Conservation (phyloP, 2,797 vertebrate genomes). For the Caiman crocodilus region DNA sequence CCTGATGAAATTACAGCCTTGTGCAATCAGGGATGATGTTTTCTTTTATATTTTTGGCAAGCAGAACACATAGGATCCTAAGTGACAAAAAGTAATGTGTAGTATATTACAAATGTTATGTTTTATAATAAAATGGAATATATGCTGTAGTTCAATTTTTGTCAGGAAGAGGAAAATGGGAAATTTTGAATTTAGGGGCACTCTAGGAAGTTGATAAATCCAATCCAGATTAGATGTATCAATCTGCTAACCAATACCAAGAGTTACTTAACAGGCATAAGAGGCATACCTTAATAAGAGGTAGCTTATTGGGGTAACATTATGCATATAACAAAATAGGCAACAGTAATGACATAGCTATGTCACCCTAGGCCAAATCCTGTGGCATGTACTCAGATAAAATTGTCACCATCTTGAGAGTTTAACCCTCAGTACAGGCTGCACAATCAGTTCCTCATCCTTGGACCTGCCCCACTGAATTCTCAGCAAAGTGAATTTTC, state of each 20-base stretch:
- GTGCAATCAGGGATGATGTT: background rate
- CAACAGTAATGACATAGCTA: background rate
- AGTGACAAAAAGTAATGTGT: background rate
- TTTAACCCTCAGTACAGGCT: background rate
- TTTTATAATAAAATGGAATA: background rate
- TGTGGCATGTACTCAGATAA: background rate
- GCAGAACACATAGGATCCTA: background rate
- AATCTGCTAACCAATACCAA: background rate
- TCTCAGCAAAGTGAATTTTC: background rate
- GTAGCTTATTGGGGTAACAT: background rate
- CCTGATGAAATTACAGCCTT: background rate
- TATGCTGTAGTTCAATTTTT: background rate
- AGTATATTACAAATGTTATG: background rate
- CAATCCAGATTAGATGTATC: background rate
- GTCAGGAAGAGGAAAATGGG: background rate
- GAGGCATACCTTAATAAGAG: too few relatives aligned
- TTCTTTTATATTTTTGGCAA: conserved; percentile 9
- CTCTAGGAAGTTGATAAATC: background rate
- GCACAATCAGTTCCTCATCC: background rate
- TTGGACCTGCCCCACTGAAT: background rate
- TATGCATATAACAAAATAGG: background rate
- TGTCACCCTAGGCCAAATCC: background rate
- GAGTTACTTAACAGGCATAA: background rate
- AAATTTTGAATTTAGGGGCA: background rate
- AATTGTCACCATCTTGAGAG: background rate